phyloP scores from a whole-genome alignment of 64 coral and sea anemone species.

The Stylophora pistillata region DNA sequence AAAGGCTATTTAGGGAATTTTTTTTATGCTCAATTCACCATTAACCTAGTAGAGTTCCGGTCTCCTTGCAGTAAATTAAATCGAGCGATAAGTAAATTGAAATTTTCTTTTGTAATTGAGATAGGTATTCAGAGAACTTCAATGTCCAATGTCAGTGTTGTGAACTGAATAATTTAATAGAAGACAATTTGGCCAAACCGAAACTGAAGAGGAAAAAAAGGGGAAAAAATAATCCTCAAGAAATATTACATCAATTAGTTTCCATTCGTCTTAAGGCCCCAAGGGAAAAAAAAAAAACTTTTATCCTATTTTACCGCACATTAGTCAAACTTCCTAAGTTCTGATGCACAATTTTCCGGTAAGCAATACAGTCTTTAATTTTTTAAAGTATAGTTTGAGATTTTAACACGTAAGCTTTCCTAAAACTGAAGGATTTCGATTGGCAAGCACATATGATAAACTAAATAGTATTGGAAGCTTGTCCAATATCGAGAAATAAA shows the following conservation, averaged over 20 bases:
- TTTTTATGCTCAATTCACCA: slow-evolving; percentile 15
- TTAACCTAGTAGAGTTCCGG: slow-evolving; percentile 36
- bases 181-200: slow-evolving; percentile 1
- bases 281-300: neutral
- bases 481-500: too few relatives aligned
- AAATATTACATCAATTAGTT: too few relatives aligned
- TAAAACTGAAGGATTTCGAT: neutral
- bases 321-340: neutral
- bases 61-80: slow-evolving; percentile 35
- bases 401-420: neutral
- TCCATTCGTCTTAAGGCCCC: neutral
- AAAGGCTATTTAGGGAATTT: slow-evolving; percentile 10
- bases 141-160: neutral
- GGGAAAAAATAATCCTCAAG: neutral
- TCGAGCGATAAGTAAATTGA: slow-evolving; percentile 2
- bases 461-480: neutral
- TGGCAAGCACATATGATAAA: neutral
- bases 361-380: too few relatives aligned
- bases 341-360: too few relatives aligned
- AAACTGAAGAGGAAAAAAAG: neutral
- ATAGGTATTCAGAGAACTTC: slow-evolving; percentile 1
- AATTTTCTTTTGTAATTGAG: slow-evolving; percentile 35
- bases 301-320: neutral
- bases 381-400: neutral
- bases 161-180: neutral